These are phyloP conservation scores for Atlantisia rogersi DNA, from an alignment of 2,113 vertebrate species.

Conservation along the genomic window DNA sequence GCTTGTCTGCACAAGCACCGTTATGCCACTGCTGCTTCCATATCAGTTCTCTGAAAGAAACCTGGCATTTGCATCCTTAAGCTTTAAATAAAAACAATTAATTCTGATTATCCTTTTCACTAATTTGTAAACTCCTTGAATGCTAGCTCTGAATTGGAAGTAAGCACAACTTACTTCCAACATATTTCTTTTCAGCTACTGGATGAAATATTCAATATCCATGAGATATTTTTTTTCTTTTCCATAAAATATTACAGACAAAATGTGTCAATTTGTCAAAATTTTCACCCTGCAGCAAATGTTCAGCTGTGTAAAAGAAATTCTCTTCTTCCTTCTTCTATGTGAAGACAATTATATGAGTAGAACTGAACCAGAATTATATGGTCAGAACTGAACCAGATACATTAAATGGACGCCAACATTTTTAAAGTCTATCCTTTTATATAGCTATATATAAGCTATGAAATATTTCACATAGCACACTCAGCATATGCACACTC, in stretches of 20 bases:
- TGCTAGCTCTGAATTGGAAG: slow-evolving; percentile 10
- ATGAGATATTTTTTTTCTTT: slow-evolving; percentile 15
- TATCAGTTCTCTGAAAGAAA: background rate
- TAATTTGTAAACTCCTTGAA: background rate
- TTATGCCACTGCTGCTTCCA: background rate
- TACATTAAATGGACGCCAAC: background rate
- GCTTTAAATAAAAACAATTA: slow-evolving; percentile 24
- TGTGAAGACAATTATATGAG: background rate
- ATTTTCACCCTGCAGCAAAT: slow-evolving; percentile 27
- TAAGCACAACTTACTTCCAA: background rate
- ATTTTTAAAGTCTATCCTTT: background rate
- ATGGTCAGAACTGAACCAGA: background rate
- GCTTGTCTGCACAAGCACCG: background rate
- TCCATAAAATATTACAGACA: slow-evolving; percentile 34
- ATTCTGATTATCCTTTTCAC: slow-evolving; percentile 1
- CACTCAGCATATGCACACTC: background rate
- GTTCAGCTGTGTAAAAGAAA: background rate
- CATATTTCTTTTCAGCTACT: slow-evolving; percentile 5
- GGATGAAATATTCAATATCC: slow-evolving; percentile 62
- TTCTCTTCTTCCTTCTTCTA: background rate
- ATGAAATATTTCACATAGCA: background rate
- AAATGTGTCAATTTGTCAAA: slow-evolving; percentile 46
- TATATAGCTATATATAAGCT: background rate
- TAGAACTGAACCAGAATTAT: background rate
- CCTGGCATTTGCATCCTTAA: background rate